Conservation (phyloP, 2,888 invertebrate genomes). For the Sipha maydis region DNA sequence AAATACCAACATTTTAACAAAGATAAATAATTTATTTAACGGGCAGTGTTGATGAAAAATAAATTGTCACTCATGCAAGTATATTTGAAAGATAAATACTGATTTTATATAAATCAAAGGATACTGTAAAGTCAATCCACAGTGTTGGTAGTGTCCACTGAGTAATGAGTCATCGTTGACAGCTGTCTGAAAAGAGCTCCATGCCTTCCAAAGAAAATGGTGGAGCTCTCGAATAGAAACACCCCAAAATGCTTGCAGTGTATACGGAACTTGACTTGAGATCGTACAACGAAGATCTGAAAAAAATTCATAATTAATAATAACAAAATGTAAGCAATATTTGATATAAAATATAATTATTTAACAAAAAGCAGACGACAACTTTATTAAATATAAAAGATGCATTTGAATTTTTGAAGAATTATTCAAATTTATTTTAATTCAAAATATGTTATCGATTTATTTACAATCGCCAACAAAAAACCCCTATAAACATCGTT, state of each 20-base stretch:
- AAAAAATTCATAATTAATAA: conserved; percentile 65
- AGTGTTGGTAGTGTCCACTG: conserved; percentile 69
- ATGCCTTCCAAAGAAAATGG: conserved; percentile 79
- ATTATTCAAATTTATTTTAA: not conserved
- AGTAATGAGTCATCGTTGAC: conserved; percentile 72
- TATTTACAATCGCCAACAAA: not conserved
- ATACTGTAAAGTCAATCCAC: conserved; percentile 66
- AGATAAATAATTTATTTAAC: not conserved
- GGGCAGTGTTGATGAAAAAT: not conserved
- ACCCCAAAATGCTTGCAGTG: conserved; percentile 81
- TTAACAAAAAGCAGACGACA: not conserved
- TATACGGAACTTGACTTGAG: conserved; percentile 80
- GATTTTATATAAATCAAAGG: conserved; percentile 58
- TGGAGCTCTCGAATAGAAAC: conserved; percentile 82
- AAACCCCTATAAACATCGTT: not conserved
- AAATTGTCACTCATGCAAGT: not conserved
- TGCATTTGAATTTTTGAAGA: not conserved
- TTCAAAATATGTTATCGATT: not conserved
- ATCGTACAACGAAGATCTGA: conserved; percentile 79
- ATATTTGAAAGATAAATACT: conserved; percentile 1
- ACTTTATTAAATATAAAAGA: not conserved
- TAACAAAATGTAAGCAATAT: not conserved
- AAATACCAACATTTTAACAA: not conserved
- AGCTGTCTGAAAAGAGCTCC: conserved; percentile 75
- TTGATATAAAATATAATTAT: not conserved